Evolutionary conservation across 2,888 invertebrate genomes (phyloP).

Genomic region (Heliconius aoede): DNA sequence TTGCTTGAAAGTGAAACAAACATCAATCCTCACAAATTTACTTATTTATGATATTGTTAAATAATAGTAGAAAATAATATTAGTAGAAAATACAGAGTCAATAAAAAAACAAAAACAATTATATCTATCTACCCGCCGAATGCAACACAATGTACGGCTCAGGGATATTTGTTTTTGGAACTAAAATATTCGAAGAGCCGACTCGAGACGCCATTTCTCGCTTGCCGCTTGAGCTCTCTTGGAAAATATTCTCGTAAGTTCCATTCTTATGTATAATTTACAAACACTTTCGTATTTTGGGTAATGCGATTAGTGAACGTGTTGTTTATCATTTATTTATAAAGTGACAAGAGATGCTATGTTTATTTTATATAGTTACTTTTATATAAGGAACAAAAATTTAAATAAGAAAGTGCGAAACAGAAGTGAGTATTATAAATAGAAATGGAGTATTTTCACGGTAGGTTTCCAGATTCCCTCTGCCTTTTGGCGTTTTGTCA

Average conservation of each 20-base stretch:
- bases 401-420: too few species aligned
- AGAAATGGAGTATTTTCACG: too few species aligned
- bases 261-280: constrained; percentile 40
- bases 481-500: neutral
- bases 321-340: constrained; percentile 38
- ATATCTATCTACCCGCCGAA: constrained; percentile 41
- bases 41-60: too few species aligned
- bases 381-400: too few species aligned
- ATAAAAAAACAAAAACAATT: constrained; percentile 10
- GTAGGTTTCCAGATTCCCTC: neutral
- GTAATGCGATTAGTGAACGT: constrained; percentile 38
- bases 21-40: too few species aligned
- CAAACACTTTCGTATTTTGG: constrained; percentile 35
- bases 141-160: constrained; percentile 56
- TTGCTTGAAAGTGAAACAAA: too few species aligned
- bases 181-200: constrained; percentile 62
- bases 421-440: too few species aligned
- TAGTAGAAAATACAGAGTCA: neutral
- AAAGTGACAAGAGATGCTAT: neutral
- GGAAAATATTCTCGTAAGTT: constrained; percentile 79
- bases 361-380: too few species aligned
- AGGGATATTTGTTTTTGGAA: constrained; percentile 73
- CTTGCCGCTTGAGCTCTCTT: constrained; percentile 73
- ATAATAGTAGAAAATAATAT: too few species aligned
- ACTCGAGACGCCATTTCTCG: constrained; percentile 65